Conservation (phyloP, 2,888 invertebrate genomes). For the Tipula unca region DNA sequence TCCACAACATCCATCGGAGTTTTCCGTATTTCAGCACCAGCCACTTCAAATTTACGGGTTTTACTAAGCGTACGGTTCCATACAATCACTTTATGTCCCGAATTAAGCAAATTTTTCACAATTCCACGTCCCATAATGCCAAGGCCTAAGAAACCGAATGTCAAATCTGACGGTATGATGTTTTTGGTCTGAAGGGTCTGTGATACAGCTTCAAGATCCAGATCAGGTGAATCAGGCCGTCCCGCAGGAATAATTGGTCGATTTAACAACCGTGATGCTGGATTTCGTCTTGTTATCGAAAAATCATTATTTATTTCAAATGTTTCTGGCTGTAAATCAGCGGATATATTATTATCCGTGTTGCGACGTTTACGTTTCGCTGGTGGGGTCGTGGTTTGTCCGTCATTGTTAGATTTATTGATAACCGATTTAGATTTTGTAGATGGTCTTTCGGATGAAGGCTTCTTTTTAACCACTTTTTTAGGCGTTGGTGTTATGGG, state of each 20-base stretch:
- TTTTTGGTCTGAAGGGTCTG: slow-evolving; percentile 74
- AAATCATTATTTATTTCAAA: slow-evolving; percentile 8
- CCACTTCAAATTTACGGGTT: slow-evolving; percentile 75
- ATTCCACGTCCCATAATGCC: slow-evolving; percentile 94
- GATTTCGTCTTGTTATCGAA: slow-evolving; percentile 14
- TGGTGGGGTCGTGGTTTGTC: not conserved
- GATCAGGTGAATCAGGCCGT: slow-evolving; percentile 46
- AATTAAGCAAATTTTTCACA: slow-evolving; percentile 88
- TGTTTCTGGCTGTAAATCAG: not conserved
- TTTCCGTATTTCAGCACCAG: slow-evolving; percentile 75
- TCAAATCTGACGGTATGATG: slow-evolving; percentile 74
- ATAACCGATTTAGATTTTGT: slow-evolving; percentile 26
- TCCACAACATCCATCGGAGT: slow-evolving; percentile 90
- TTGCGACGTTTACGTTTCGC: not conserved
- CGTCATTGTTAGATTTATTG: slow-evolving; percentile 24
- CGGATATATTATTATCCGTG: not conserved
- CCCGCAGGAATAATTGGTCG: not conserved
- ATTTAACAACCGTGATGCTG: slow-evolving; percentile 3
- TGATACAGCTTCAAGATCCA: slow-evolving; percentile 68
- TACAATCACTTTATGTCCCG: slow-evolving; percentile 85
- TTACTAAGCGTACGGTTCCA: slow-evolving; percentile 91
- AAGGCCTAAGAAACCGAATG: slow-evolving; percentile 90
- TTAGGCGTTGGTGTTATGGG: slow-evolving; percentile 27
- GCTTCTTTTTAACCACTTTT: slow-evolving; percentile 27
- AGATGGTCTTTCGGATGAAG: slow-evolving; percentile 23